A percentile compares a stretch with the other conserved stretches of the same genome.
Conservation (phyloP, 1,140 invertebrate genomes). For the Tribolium madens region DNA sequence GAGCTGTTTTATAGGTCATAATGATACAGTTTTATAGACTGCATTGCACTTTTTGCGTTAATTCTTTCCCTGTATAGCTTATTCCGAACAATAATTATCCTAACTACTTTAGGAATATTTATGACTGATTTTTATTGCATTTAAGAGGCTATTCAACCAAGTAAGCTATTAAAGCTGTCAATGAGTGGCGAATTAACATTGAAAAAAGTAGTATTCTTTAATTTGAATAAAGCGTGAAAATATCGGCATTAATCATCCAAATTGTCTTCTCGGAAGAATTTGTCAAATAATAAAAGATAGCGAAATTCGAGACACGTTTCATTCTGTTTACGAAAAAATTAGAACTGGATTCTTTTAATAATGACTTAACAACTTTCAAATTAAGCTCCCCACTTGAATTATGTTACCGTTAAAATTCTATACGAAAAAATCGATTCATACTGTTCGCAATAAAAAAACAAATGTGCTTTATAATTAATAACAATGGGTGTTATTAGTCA, state of each 20-base stretch:
- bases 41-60: constrained; percentile 8
- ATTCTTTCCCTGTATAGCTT: not conserved
- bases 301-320: constrained; percentile 18
- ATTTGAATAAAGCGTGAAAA: constrained; percentile 31
- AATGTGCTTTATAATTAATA: constrained; percentile 10
- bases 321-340: constrained; percentile 33
- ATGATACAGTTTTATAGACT: constrained; percentile 34
- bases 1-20: constrained; percentile 28
- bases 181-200: constrained; percentile 17
- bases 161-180: constrained; percentile 5
- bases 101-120: constrained; percentile 3
- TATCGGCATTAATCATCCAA: constrained; percentile 4
- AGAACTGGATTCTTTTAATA: constrained; percentile 36
- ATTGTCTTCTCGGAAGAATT: constrained; percentile 33
- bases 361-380: constrained; percentile 38
- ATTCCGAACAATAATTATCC: not conserved
- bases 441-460: not conserved
- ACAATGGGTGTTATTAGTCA: constrained; percentile 4
- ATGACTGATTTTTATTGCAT: not conserved
- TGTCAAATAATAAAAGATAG: constrained; percentile 27
- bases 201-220: constrained; percentile 19
- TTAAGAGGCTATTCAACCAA: constrained; percentile 12
- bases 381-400: constrained; percentile 24
- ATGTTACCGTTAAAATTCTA: constrained; percentile 25
- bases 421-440: constrained; percentile 23